Evolutionary conservation across 2,113 vertebrate genomes (phyloP), one percentile per base, ranked within the genome.

Genomic region (Bubo bubo): DNA sequence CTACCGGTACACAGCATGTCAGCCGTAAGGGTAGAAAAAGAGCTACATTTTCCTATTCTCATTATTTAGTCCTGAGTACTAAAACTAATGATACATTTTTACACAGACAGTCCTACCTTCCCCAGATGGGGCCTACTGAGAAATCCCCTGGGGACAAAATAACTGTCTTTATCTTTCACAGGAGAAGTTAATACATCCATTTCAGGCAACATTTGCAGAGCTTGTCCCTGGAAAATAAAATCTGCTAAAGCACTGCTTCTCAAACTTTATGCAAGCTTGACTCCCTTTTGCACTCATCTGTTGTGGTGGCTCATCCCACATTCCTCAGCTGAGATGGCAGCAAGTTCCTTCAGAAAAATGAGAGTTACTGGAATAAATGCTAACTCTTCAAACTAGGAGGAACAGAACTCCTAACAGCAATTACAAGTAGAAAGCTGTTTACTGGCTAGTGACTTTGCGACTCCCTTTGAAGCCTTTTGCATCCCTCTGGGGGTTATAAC

Each of bases 401-500:
- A 91, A 79, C 39, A 87, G 77, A 93, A 82, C 27, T 82, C 83
- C 91, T 90, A 34, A 84, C 0, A 85, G 81, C 93, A 91, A 93
- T 93, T 91, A 90, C n/a, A 68, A 53, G 87, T 10, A 68, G 66
- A 97, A 97, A 70, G 90, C 52, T 96, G n/a, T 85, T 89, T 84
- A 91, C 93, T 89, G 39, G 27, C 24, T 52, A 85, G 84, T 82
- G 88, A 91, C 92, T 94, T 74, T 58, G 67, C 70, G 91, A 93
- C 76, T 96, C 74, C 80, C 94, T 96, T 96, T 95, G 93, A 97
- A 96, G 92, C 58, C 32, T 87, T 88, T 20, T 88, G 87, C 77
- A 62, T 52, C 34, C 81, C 87, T 91, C 64, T 93, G 77, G 93
- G 87, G 73, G 66, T 85, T 87, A 88, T 28, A 96, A 93, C 64